Base-by-base conservation (phyloP, 2,888 invertebrate species). In the Aleiodes leptofemur region DNA sequence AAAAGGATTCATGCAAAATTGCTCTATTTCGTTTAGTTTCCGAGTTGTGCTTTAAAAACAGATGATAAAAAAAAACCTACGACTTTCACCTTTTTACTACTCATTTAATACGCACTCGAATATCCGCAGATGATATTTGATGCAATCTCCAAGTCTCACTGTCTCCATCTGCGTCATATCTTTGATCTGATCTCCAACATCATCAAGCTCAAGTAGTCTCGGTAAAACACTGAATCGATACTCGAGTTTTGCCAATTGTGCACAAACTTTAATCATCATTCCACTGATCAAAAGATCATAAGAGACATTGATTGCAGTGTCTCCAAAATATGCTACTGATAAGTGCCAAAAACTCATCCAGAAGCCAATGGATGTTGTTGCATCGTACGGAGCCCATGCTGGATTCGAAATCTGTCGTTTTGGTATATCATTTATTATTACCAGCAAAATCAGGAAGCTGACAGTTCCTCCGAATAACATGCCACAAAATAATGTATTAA, bases 21-120 rank as follows among this genome's bases (percentile, higher is more conserved):
- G 5, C 34, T 34, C 34, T 34, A 34, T 34, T 6, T 34, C 34
- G 34, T 6, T 34, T 34, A 34, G 6, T 34, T 34, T 34, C 34
- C 34, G 34, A 34, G 34, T 6, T 34, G 3, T 34, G 5, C 34
- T 34, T 6, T 0, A 34, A 3, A 34, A 9, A 6, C 29, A 6
- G 6, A 34, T 34, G 34, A 34, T 34, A 34, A 4, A 34, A 34
- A 34, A 6, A 34, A 34, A 34, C 23, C 3, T 34, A 34, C 3
- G 34, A 34, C 6, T 34, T 34, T 3, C 23, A 23, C 23, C 1
- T 34, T 34, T 34, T 34, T 3, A 6, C 6, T 34, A 23, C 23
- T 23, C 1, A 23, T n/a, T 13, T 23, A 23, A n/a, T 73, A 74
- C 70, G 74, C 69, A 70, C 70, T 70, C 43, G 38, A 57, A 43